Conservation (phyloP, 1,140 invertebrate genomes). For the Lordiphosa mommai region DNA sequence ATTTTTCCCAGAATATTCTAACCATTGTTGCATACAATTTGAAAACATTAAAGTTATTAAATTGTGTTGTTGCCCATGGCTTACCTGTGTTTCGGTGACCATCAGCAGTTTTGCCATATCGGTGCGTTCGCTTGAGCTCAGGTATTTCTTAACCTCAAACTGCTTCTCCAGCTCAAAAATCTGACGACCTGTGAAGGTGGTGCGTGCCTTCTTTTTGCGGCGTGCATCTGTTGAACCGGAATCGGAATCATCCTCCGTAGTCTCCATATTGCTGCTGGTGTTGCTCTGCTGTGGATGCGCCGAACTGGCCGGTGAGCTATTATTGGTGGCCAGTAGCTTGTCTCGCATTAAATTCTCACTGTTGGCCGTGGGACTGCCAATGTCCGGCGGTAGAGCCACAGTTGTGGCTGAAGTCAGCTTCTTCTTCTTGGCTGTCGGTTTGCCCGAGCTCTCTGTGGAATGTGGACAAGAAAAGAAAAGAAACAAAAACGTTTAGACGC, state of each 20-base stretch:
- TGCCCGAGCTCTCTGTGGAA: conserved; percentile 47
- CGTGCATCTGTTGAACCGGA: conserved; percentile 83
- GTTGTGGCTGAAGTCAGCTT: conserved; percentile 31
- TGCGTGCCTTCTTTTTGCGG: conserved; percentile 96
- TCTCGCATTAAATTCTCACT: conserved; percentile 69
- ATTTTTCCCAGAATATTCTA: no score
- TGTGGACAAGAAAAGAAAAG: neutral
- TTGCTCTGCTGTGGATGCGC: conserved; percentile 22
- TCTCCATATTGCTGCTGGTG: conserved; percentile 60
- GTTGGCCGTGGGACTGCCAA: conserved; percentile 57
- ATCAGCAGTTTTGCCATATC: conserved; percentile 96
- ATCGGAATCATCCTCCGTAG: conserved; percentile 82
- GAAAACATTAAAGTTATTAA: neutral
- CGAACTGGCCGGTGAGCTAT: conserved; percentile 40
- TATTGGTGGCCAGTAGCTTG: conserved; percentile 41
- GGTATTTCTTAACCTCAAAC: conserved; percentile 97
- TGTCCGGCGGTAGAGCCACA: conserved; percentile 48
- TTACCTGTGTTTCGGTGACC: conserved; percentile 97
- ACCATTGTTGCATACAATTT: conserved; percentile 7
- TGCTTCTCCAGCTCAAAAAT: conserved; percentile 98
- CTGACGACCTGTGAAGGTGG: conserved; percentile 96
- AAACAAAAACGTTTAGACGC: conserved; percentile 12
- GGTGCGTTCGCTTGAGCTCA: conserved; percentile 95
- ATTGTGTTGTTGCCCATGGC: no score
- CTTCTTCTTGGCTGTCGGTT: conserved; percentile 67